A percentile compares a stretch with the other conserved stretches of the same genome.
Conservation (phyloP, 2,888 invertebrate genomes). For the Philaethria dido region DNA sequence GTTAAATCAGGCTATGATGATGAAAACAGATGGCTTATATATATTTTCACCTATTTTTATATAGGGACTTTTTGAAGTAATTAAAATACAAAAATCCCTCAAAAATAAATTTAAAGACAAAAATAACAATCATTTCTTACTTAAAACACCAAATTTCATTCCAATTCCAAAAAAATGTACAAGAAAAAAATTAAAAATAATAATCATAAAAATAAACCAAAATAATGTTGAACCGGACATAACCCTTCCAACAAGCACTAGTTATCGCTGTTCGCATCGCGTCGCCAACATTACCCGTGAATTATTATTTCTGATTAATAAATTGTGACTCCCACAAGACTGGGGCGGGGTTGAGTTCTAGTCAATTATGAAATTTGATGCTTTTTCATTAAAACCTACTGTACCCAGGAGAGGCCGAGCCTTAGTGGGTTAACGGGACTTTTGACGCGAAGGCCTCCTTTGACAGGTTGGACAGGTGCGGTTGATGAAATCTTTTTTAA, state of each 20-base stretch:
- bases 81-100: too few relatives aligned
- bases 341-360: constrained; percentile 62
- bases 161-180: background rate
- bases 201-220: constrained; percentile 15
- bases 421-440: constrained; percentile 61
- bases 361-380: constrained; percentile 81
- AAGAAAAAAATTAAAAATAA: background rate
- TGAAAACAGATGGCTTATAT: too few relatives aligned
- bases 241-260: constrained; percentile 67
- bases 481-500: constrained; percentile 16
- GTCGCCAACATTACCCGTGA: constrained; percentile 75
- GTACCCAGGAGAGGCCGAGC: constrained; percentile 60
- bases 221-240: constrained; percentile 44
- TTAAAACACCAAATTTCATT: too few relatives aligned
- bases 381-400: constrained; percentile 77
- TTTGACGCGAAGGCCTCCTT: constrained; percentile 50
- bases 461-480: constrained; percentile 42
- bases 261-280: constrained; percentile 58
- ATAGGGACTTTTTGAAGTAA: too few relatives aligned
- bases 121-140: too few relatives aligned
- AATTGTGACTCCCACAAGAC: constrained; percentile 74
- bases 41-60: too few relatives aligned
- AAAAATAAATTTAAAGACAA: too few relatives aligned
- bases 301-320: constrained; percentile 84
- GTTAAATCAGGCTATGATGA: too few relatives aligned